Evolutionary conservation across 2,888 invertebrate species (phyloP).

Genomic region (Andrena marginata): DNA sequence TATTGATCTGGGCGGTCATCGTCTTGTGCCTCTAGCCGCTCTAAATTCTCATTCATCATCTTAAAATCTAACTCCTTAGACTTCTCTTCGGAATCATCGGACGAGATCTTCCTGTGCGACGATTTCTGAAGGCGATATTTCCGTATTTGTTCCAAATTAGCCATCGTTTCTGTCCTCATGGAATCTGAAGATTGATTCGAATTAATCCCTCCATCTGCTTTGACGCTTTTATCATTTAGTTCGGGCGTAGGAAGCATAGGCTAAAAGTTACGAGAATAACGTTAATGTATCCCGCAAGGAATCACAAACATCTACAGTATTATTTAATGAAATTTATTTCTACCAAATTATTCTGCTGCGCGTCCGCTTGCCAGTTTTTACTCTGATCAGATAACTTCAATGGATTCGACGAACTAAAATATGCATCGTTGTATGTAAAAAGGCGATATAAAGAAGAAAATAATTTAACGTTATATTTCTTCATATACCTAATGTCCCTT

Average conservation of each 20-base stretch:
- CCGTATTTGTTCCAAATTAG: constrained; percentile 76
- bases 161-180: constrained; percentile 75
- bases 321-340: constrained; percentile 35
- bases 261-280: constrained; percentile 44
- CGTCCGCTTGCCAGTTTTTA: constrained; percentile 68
- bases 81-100: constrained; percentile 38
- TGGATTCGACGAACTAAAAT: constrained; percentile 60
- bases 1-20: constrained; percentile 13
- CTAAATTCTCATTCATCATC: constrained; percentile 2
- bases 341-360: constrained; percentile 73
- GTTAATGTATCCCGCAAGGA: constrained; percentile 1
- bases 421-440: neutral
- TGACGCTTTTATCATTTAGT: constrained; percentile 64
- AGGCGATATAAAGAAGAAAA: no score
- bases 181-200: constrained; percentile 26
- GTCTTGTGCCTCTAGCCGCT: constrained; percentile 22
- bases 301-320: constrained; percentile 2
- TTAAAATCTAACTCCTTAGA: constrained; percentile 24
- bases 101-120: constrained; percentile 51
- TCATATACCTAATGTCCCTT: constrained; percentile 75
- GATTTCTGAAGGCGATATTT: constrained; percentile 78
- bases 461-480: no score
- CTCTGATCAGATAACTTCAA: constrained; percentile 67
- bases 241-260: constrained; percentile 53
- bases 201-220: constrained; percentile 35